Evolutionary conservation across 2,888 invertebrate species (phyloP).

Genomic region (Rhagium mordax): DNA sequence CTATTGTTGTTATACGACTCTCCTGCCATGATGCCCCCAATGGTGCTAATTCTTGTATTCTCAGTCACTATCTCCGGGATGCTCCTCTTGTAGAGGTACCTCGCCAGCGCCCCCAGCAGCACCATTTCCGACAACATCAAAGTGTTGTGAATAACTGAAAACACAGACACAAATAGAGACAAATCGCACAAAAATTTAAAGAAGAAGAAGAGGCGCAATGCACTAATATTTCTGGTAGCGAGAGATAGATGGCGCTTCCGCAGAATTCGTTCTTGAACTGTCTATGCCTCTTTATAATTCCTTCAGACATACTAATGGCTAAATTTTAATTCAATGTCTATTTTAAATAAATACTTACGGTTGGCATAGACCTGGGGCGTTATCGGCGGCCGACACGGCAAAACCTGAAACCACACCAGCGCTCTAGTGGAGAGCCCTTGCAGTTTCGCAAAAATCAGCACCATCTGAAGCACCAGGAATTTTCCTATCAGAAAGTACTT

Average conservation of each 20-base stretch:
- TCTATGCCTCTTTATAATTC: too few relatives aligned
- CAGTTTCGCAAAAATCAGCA: conserved; percentile 78
- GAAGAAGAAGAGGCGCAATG: too few relatives aligned
- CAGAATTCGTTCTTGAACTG: too few relatives aligned
- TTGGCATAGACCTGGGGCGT: conserved; percentile 79
- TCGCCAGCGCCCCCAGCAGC: conserved; percentile 76
- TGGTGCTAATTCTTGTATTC: conserved; percentile 47
- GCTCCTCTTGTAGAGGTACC: conserved; percentile 74
- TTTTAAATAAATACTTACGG: conserved; percentile 71
- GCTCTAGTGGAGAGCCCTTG: conserved; percentile 76
- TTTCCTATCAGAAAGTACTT: conserved; percentile 69
- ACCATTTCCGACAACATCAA: conserved; percentile 81
- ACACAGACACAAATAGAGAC: too few relatives aligned
- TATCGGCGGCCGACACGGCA: conserved; percentile 78
- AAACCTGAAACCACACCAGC: conserved; percentile 72
- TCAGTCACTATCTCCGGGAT: conserved; percentile 59
- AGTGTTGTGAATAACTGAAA: conserved; percentile 80
- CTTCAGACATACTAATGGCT: too few relatives aligned
- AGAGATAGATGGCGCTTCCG: too few relatives aligned
- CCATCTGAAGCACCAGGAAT: conserved; percentile 77
- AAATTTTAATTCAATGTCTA: background rate
- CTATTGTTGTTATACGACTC: conserved; percentile 43
- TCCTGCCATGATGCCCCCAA: conserved; percentile 49
- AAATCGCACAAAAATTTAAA: too few relatives aligned
- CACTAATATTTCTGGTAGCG: too few relatives aligned